A percentile compares a stretch with the other conserved stretches of the same genome.
These are phyloP conservation scores for Aleiodes testaceus DNA, from an alignment of 2,888 invertebrate genomes.

Conservation along the genomic window DNA sequence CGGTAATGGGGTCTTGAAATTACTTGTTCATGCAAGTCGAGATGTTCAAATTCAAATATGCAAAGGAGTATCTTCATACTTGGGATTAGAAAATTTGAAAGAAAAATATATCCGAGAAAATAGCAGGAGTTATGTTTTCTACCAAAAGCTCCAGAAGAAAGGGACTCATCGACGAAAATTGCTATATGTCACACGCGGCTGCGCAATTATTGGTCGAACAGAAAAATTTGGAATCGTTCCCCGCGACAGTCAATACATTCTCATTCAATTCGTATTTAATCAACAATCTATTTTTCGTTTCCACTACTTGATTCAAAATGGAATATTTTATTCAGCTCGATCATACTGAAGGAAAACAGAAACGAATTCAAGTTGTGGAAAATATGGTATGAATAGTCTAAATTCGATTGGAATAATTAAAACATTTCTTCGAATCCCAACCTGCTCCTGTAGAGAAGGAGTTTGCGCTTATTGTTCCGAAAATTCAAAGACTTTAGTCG, in stretches of 20 bases:
- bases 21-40: not conserved
- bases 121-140: not conserved
- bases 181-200: not conserved
- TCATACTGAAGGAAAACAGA: no score
- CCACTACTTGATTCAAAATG: no score
- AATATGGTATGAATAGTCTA: no score
- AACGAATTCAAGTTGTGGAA: no score
- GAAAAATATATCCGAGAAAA: not conserved
- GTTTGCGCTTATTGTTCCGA: no score
- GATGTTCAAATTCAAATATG: conserved; percentile 7
- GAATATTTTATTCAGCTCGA: no score
- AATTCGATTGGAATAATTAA: no score
- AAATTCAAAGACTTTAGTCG: no score
- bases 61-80: not conserved
- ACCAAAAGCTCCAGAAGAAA: not conserved
- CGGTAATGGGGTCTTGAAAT: not conserved
- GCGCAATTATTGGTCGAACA: not conserved
- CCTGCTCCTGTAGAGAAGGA: no score
- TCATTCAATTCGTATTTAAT: no score
- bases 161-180: conserved; percentile 1
- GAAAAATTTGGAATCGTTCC: not conserved
- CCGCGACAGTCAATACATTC: not conserved
- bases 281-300: no score
- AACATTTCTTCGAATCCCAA: no score
- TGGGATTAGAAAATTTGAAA: not conserved